Percentiles rank a stretch among this genome's conserved stretches.
These are phyloP conservation scores for Toxonevra muliebris DNA, from an alignment of 2,888 invertebrate genomes.

Conservation along the genomic window DNA sequence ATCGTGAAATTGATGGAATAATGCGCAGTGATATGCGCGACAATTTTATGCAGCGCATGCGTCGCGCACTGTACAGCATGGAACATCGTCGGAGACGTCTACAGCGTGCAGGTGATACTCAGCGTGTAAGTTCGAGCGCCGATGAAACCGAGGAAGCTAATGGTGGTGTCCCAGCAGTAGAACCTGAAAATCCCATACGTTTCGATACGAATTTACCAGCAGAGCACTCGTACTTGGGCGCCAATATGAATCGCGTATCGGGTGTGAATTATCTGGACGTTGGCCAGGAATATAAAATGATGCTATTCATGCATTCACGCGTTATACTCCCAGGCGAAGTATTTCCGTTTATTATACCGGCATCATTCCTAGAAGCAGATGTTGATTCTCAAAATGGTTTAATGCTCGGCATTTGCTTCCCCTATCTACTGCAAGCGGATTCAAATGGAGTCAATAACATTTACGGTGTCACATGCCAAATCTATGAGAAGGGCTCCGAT, in stretches of 20 bases:
- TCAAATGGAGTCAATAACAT: slow-evolving; percentile 32
- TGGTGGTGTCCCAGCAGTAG: slow-evolving; percentile 14
- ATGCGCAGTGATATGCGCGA: no score
- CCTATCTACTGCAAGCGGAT: no score
- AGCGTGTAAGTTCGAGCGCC: no score
- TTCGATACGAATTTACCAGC: slow-evolving; percentile 69
- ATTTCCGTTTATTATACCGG: slow-evolving; percentile 74
- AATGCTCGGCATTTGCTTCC: no score
- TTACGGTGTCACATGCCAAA: slow-evolving; percentile 65
- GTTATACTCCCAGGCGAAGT: slow-evolving; percentile 83
- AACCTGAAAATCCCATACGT: slow-evolving; percentile 47
- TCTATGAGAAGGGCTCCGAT: slow-evolving; percentile 62
- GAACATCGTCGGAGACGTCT: slow-evolving; percentile 44
- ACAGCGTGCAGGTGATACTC: no score
- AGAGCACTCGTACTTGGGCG: slow-evolving; percentile 67
- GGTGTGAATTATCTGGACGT: slow-evolving; percentile 74
- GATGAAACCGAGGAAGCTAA: slow-evolving; percentile 21
- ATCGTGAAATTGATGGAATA: no score
- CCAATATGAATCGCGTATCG: slow-evolving; percentile 69
- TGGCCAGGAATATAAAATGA: slow-evolving; percentile 67
- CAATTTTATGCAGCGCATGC: slow-evolving; percentile 54
- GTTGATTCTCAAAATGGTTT: slow-evolving; percentile 57
- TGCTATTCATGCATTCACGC: slow-evolving; percentile 70
- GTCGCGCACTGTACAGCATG: slow-evolving; percentile 55
- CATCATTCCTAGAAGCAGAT: slow-evolving; percentile 55